Conservation (phyloP, 2,797 vertebrate genomes). For the Lithobates pipiens region DNA sequence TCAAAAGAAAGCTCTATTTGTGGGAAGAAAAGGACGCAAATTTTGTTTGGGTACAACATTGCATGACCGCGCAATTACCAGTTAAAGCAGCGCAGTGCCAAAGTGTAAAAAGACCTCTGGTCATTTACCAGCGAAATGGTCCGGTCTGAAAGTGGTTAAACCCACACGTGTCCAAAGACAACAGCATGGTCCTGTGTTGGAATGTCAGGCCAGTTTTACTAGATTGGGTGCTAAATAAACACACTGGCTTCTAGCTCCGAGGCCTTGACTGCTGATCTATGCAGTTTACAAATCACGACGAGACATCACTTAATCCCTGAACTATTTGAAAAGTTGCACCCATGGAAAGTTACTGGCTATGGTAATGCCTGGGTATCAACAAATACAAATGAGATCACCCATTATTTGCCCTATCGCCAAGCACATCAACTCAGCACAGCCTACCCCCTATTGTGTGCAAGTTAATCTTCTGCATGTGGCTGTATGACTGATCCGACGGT, state of each 20-base stretch:
- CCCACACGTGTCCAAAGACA: too few relatives aligned
- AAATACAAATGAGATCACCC: not conserved
- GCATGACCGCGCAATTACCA: too few relatives aligned
- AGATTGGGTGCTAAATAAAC: not conserved
- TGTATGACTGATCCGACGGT: slow-evolving; percentile 15
- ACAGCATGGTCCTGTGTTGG: not conserved
- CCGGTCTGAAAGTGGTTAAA: too few relatives aligned
- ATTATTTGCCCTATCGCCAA: slow-evolving; percentile 18
- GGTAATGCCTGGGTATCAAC: slow-evolving; percentile 9
- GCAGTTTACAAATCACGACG: slow-evolving; percentile 23
- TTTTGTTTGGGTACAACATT: too few relatives aligned
- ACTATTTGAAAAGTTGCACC: slow-evolving; percentile 21
- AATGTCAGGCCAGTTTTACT: not conserved
- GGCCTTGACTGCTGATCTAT: slow-evolving; percentile 13
- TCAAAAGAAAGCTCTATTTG: too few relatives aligned
- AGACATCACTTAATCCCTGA: slow-evolving; percentile 35
- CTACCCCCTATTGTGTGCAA: not conserved
- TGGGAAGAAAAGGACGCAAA: too few relatives aligned
- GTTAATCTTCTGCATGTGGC: slow-evolving; percentile 40
- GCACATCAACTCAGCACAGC: not conserved
- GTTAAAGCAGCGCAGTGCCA: too few relatives aligned
- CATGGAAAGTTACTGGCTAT: slow-evolving; percentile 18
- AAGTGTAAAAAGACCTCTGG: too few relatives aligned
- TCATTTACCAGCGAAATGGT: too few relatives aligned
- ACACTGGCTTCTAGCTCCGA: not conserved